A percentile compares a stretch with the other conserved stretches of the same genome.
phyloP scores from a whole-genome alignment of 2,797 vertebrate genomes.

The Rhynchonycteris naso region DNA sequence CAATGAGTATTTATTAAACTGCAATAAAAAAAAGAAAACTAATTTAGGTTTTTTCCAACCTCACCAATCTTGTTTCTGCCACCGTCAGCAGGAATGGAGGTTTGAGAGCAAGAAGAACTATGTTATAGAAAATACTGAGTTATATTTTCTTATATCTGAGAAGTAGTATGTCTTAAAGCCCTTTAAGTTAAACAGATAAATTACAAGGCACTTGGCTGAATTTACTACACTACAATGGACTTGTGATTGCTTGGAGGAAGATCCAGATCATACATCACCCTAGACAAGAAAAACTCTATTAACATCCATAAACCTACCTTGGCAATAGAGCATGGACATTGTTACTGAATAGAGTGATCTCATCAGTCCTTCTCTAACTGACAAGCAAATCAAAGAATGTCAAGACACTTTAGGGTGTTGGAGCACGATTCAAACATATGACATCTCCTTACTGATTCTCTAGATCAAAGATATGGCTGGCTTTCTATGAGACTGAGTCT shows the following conservation, averaged over 20 bases:
- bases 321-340: neutral
- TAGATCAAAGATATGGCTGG: neutral
- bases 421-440: neutral
- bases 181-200: neutral
- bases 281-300: constrained; percentile 21
- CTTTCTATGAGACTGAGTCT: neutral
- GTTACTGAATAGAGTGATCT: neutral
- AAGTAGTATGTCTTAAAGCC: neutral
- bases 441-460: neutral
- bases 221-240: neutral
- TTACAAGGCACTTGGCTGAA: neutral
- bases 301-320: constrained; percentile 1
- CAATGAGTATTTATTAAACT: neutral
- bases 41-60: neutral
- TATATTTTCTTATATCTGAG: neutral
- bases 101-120: neutral
- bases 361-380: neutral
- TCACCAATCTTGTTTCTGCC: neutral
- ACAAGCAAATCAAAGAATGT: neutral
- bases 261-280: neutral
- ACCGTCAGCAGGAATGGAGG: neutral
- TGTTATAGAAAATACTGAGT: neutral
- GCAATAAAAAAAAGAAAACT: neutral
- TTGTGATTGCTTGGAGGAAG: neutral
- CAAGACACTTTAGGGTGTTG: neutral